Evolutionary conservation across 2,888 invertebrate genomes (phyloP), one percentile per base, ranked within the genome.

Genomic region (Hipparchia sbordonii): DNA sequence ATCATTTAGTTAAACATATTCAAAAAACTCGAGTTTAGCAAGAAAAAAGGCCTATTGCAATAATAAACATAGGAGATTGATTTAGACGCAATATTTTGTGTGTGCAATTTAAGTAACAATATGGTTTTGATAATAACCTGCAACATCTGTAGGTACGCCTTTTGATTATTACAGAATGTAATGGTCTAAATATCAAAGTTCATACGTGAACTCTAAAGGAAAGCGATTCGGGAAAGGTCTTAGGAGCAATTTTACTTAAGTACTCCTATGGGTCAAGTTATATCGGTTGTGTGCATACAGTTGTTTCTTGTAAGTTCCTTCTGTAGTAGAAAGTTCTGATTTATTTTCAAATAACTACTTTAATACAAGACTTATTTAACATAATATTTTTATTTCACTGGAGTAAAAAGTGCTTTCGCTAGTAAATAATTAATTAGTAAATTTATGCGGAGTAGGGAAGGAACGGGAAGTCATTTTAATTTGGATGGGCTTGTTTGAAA

Each of bases 401-500:
- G n/a, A 33, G 46, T 45, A 7, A 62, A 48, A 48, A 39, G 13
- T 13, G 48, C 23, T 48, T 63, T 9, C 8, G 61, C 13, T 6
- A n/a, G 46, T 12, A 10, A 61, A 61, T 67, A 23, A 23, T 23
- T 23, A 72, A 72, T 72, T 65, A 72, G 70, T 70, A 70, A 72
- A 70, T 72, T 65, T 70, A 63, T 71, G 12, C 10, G 52, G 33
- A 48, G 62, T 63, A 72, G 13, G 46, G 48, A 69, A 72, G 51
- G 59, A 63, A 60, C 60, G 51, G 71, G 45, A 57, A 60, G 67
- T 62, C 61, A 70, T 72, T 68, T 70, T 72, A 72, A 72, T 74
- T 72, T 70, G n/a, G 65, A 51, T 70, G 69, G 39, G 60, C 57
- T 72, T 48, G 60, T 74, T 72, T 72, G 61, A 72, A 7, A 74